phyloP scores from a whole-genome alignment of 2,113 vertebrate genomes.

The Taxidea taxus region DNA sequence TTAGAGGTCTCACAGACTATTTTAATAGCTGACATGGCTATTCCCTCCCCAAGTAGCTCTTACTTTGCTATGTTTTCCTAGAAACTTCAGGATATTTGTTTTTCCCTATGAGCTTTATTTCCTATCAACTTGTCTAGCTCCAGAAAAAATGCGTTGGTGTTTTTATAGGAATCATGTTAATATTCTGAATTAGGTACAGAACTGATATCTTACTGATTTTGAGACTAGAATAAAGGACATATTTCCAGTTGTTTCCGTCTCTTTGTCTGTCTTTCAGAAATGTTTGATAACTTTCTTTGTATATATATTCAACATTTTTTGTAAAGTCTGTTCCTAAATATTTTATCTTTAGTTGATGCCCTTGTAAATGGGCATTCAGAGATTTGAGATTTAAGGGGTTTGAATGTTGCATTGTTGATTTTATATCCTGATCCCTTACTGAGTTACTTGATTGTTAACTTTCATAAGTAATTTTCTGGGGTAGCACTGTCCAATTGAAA shows the following conservation, averaged over 20 bases:
- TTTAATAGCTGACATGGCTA: neutral
- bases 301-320: neutral
- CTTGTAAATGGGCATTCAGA: neutral
- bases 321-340: neutral
- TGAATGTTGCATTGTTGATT: neutral
- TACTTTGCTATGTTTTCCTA: slow-evolving; percentile 3
- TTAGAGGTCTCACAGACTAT: neutral
- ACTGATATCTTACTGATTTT: neutral
- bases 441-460: neutral
- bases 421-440: neutral
- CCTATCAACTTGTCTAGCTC: neutral
- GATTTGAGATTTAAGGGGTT: neutral
- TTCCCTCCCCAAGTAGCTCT: neutral
- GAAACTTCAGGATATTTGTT: slow-evolving; percentile 19
- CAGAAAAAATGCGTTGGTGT: neutral
- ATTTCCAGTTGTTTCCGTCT: neutral
- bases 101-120: slow-evolving; percentile 22
- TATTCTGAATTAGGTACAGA: neutral
- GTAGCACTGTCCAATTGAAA: neutral
- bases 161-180: neutral
- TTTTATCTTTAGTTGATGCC: neutral
- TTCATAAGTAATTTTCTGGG: neutral
- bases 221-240: neutral
- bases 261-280: neutral
- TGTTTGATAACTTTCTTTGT: neutral